These are phyloP conservation scores for Argentina silus DNA, from an alignment of 2,797 vertebrate species.

Conservation along the genomic window DNA sequence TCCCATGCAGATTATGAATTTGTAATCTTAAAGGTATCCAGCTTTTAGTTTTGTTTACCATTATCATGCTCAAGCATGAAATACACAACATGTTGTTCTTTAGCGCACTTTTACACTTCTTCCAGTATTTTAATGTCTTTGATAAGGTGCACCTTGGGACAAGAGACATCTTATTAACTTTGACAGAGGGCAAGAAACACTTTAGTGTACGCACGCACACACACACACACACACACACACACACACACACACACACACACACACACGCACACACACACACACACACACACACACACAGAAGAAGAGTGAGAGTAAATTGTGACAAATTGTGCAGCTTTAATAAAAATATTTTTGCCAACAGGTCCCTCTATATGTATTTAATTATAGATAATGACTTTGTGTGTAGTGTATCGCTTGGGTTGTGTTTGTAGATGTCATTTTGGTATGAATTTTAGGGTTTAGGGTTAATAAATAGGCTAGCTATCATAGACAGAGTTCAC, in stretches of 20 bases:
- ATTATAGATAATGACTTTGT: too few species aligned
- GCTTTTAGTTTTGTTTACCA: not conserved
- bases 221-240: slow-evolving; percentile 6
- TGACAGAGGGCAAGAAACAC: not conserved
- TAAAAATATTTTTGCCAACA: too few species aligned
- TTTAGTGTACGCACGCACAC: not conserved
- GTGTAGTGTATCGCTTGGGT: too few species aligned
- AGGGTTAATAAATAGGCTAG: too few species aligned
- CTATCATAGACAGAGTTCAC: too few species aligned
- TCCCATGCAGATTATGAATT: slow-evolving; percentile 1
- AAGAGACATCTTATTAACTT: slow-evolving; percentile 2
- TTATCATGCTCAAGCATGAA: slow-evolving; percentile 8
- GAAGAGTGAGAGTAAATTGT: not conserved
- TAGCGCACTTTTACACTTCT: not conserved
- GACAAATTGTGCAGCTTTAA: too few species aligned
- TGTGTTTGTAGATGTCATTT: too few species aligned
- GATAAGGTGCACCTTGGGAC: slow-evolving; percentile 5
- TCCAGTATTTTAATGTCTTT: slow-evolving; percentile 6
- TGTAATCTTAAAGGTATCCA: not conserved
- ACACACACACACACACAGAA: too few species aligned
- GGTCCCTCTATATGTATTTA: too few species aligned
- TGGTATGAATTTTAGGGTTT: too few species aligned
- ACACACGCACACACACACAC: not conserved
- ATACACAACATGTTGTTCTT: slow-evolving; percentile 2
- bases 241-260: not conserved